Base-by-base conservation (phyloP, 2,797 vertebrate genomes). In the Sphenodon punctatus region DNA sequence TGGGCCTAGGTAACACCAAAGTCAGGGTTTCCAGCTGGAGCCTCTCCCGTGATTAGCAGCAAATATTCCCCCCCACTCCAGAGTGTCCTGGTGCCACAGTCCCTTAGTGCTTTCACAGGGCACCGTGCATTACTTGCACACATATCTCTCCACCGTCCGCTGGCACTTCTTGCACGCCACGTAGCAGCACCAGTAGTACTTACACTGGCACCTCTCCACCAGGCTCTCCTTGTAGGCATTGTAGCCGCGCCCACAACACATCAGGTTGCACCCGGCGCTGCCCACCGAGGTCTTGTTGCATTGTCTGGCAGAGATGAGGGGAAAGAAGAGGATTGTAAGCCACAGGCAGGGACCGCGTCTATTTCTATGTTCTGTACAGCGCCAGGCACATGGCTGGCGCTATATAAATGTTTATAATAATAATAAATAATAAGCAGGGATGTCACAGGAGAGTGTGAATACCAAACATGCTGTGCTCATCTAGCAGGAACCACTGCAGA, bases 101-200 rank as follows among this genome's bases (percentile, higher is more conserved):
- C 30, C 25, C 68, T 32, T 53, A 0, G 2, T 42, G 30, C 42
- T 30, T 27, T 46, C 20, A 41, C 17, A 48, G 12, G 25, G 1
- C 2, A 56, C 17, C 23, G 6, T 5, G 14, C 0, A 0, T 89
- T 34, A 97, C 39, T 96, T 97, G 80, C 96, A 97, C 79, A 97
- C 95, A 0, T 96, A 92, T 79, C 93, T 92, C 65, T 96, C 91
- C 55, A 95, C 94, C 15, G 85, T 89, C 75, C 86, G 89, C 45
- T 90, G 78, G 51, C 96, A 97, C 53, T 88, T 95, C 92, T 94
- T 92, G 92, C 96, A 97, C 75, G 85, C 92, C 84, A 97, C 96
- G 2, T 96, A 95, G 85, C 96, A 97, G 92, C 96, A 97, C 96
- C 96, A 97, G 92, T 94, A 93, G 65, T 96, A 95, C 49, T 91